Evolutionary conservation across 2,113 vertebrate species (phyloP).

Genomic region (Stegostoma tigrinum): DNA sequence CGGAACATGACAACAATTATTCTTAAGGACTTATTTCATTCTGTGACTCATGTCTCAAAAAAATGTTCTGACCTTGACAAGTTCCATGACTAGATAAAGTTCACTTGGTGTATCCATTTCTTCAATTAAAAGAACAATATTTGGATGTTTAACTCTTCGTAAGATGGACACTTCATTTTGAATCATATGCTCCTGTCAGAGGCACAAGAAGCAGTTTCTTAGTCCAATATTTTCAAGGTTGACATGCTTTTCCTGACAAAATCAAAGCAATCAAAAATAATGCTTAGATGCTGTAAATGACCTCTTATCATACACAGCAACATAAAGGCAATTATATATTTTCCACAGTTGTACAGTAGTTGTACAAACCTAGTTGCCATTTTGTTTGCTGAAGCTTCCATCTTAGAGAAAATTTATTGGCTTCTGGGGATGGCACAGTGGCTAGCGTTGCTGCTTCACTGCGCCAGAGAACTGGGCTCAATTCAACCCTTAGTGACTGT

Average conservation of each 20-base stretch:
- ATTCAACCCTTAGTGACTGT: no score
- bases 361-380: not conserved
- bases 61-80: conserved; percentile 76
- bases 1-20: not conserved
- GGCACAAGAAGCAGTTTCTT: conserved; percentile 8
- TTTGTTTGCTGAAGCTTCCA: not conserved
- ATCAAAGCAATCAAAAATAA: not conserved
- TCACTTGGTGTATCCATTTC: conserved; percentile 90
- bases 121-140: conserved; percentile 92
- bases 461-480: no score
- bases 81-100: conserved; percentile 93
- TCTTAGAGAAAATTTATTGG: not conserved
- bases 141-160: conserved; percentile 91
- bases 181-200: conserved; percentile 89
- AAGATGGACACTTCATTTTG: conserved; percentile 95
- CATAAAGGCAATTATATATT: not conserved
- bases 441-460: no score
- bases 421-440: no score
- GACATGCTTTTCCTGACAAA: not conserved
- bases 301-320: not conserved
- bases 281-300: not conserved
- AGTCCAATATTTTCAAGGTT: not conserved
- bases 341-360: not conserved
- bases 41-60: not conserved
- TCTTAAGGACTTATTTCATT: not conserved